Evolutionary conservation across 2,888 invertebrate genomes (phyloP).

Genomic region (Folsomia candida): DNA sequence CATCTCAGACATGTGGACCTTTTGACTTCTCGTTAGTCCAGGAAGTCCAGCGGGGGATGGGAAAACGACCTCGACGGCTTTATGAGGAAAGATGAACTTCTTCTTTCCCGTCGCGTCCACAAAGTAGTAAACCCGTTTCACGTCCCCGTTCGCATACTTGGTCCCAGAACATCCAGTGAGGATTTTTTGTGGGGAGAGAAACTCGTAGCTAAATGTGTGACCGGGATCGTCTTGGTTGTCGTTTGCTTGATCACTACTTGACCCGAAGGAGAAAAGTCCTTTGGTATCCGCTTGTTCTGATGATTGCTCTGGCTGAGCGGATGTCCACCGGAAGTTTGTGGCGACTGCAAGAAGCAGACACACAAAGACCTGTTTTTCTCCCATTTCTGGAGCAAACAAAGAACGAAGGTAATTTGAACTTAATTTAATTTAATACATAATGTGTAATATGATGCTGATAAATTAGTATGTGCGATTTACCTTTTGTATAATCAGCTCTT

Average conservation of each 20-base stretch:
- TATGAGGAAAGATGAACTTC: slow-evolving; percentile 20
- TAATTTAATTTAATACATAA: no score
- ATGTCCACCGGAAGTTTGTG: background rate
- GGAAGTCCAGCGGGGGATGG: slow-evolving; percentile 31
- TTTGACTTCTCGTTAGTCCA: slow-evolving; percentile 23
- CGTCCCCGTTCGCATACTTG: background rate
- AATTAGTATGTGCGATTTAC: no score
- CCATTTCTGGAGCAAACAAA: no score
- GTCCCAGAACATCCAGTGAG: slow-evolving; percentile 12
- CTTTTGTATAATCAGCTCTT: no score
- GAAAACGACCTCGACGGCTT: slow-evolving; percentile 29
- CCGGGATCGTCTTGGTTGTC: background rate
- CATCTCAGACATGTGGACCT: slow-evolving; percentile 41
- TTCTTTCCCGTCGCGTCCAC: slow-evolving; percentile 42
- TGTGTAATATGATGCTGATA: no score
- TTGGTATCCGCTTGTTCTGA: background rate
- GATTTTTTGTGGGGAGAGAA: slow-evolving; percentile 4
- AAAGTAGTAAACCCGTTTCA: slow-evolving; percentile 22
- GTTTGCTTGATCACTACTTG: background rate
- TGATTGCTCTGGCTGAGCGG: background rate
- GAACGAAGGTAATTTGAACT: no score
- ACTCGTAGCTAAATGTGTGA: slow-evolving; percentile 5
- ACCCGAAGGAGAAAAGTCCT: no score
- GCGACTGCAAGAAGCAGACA: background rate
- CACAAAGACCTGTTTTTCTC: no score